Conservation (phyloP, 1,140 invertebrate species). For the Physella acuta region DNA sequence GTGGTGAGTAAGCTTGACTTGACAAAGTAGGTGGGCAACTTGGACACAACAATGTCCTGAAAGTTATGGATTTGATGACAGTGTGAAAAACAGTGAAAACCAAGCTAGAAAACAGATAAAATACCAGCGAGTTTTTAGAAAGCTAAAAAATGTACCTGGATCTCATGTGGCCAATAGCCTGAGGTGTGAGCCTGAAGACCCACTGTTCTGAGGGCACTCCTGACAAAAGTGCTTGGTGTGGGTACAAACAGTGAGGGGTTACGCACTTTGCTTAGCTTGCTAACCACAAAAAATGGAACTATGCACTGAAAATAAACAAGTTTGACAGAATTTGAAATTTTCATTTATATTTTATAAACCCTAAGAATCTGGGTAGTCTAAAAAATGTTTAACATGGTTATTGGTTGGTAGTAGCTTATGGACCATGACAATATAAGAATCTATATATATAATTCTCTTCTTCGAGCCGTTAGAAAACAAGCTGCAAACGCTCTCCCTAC, state of each 20-base stretch:
- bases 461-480: too few relatives aligned
- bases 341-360: too few relatives aligned
- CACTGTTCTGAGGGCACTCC: slow-evolving; percentile 71
- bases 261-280: slow-evolving; percentile 88
- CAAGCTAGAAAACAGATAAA: not conserved
- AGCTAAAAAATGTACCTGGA: slow-evolving; percentile 38
- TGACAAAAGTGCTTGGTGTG: slow-evolving; percentile 75
- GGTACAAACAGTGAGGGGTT: slow-evolving; percentile 79
- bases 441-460: too few relatives aligned
- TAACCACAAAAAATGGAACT: slow-evolving; percentile 84
- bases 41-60: not conserved
- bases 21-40: not conserved
- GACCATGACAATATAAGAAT: too few relatives aligned
- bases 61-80: too few relatives aligned
- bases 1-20: not conserved
- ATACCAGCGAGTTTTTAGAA: not conserved
- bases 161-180: slow-evolving; percentile 47
- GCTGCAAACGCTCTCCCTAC: too few relatives aligned
- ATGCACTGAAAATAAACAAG: slow-evolving; percentile 74
- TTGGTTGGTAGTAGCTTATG: too few relatives aligned
- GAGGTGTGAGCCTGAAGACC: slow-evolving; percentile 37
- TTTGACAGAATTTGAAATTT: too few relatives aligned
- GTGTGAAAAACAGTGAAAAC: not conserved
- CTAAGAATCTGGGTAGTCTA: too few relatives aligned
- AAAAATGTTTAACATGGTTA: too few relatives aligned